Evolutionary conservation across 2,113 vertebrate genomes (phyloP).

Genomic region (Indicator maculatus): DNA sequence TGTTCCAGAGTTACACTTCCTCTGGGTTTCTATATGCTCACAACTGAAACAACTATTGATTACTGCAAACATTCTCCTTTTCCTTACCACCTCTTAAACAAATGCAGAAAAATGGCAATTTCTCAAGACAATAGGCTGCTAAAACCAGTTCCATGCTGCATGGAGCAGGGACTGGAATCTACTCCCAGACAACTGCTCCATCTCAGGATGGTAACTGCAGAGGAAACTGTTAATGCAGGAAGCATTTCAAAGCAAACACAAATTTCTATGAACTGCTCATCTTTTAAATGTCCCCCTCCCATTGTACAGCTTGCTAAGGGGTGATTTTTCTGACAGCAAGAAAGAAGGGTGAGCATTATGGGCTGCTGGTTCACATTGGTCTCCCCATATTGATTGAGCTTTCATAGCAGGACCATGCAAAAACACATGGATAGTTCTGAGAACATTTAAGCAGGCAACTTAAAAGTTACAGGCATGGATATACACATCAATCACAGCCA

Average conservation of each 20-base stretch:
- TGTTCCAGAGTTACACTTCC: background rate
- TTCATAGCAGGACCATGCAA: background rate
- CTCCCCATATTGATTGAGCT: background rate
- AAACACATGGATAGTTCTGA: fast-evolving
- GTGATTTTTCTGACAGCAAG: background rate
- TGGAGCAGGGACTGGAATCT: background rate
- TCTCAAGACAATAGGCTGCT: background rate
- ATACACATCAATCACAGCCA: background rate
- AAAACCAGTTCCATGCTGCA: background rate
- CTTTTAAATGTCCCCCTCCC: background rate
- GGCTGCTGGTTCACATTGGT: background rate
- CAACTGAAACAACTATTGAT: background rate
- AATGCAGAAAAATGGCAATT: background rate
- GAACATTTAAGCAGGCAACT: background rate
- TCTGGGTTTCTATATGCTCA: background rate
- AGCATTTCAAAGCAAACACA: constrained; percentile 19
- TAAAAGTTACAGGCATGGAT: background rate
- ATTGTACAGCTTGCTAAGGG: background rate
- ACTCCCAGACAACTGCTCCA: background rate
- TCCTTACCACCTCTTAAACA: background rate
- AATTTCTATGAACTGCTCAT: background rate
- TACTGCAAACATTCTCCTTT: background rate
- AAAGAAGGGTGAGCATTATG: background rate
- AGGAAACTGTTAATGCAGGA: background rate
- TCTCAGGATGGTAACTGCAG: background rate